Evolutionary conservation across 2,113 vertebrate genomes (phyloP).

Genomic region (Charina bottae): DNA sequence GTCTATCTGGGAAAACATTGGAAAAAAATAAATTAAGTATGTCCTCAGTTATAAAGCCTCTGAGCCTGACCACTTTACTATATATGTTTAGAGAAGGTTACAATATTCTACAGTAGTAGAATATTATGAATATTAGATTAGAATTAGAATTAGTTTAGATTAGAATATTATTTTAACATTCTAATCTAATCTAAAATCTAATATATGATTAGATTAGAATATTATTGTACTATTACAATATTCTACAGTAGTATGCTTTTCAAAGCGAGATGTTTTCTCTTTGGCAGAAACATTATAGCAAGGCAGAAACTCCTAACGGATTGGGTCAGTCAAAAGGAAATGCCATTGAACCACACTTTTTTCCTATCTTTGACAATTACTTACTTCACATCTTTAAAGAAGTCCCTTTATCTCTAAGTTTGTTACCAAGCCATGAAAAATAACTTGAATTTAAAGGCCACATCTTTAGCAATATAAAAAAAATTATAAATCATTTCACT

Average conservation of each 20-base stretch:
- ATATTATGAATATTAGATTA: no score
- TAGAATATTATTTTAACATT: no score
- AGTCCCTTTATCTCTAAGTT: background rate
- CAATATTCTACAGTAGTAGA: background rate
- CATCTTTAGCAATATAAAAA: background rate
- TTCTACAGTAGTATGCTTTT: background rate
- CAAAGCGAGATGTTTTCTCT: background rate
- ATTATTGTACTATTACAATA: no score
- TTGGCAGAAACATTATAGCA: background rate
- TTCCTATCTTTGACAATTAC: background rate
- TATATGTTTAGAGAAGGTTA: slow-evolving; percentile 6
- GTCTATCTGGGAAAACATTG: background rate
- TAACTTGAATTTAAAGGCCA: slow-evolving; percentile 13
- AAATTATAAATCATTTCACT: slow-evolving; percentile 1
- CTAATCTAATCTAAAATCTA: no score
- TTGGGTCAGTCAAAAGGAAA: background rate
- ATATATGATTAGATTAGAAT: no score
- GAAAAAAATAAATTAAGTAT: background rate
- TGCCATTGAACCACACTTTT: background rate
- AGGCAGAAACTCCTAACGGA: background rate
- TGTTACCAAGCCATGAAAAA: background rate
- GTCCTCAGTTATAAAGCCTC: background rate
- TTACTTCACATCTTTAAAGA: background rate
- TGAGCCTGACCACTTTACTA: background rate
- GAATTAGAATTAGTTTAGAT: no score